These are phyloP conservation scores for Lasioglossum zephyrum DNA, from an alignment of 2,888 invertebrate species.

Conservation along the genomic window DNA sequence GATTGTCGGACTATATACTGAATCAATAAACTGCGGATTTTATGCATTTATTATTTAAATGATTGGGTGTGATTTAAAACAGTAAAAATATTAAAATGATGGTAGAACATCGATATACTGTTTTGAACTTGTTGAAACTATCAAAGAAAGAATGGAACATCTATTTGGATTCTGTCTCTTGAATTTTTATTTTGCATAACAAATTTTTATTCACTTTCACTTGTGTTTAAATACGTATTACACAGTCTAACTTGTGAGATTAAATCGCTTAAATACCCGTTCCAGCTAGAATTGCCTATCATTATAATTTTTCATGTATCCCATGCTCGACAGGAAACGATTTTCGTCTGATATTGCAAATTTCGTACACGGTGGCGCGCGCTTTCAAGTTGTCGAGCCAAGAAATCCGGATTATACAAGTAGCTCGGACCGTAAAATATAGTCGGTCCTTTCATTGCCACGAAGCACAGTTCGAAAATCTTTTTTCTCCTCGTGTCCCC, in stretches of 20 bases:
- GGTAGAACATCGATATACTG: no score
- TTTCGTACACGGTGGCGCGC: not conserved
- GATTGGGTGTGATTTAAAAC: no score
- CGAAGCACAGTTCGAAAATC: slow-evolving; percentile 8
- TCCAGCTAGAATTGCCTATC: not conserved
- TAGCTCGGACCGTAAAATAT: slow-evolving; percentile 1
- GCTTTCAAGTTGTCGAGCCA: not conserved
- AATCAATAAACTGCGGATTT: no score
- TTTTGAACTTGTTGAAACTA: no score
- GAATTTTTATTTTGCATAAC: no score
- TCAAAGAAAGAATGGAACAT: no score
- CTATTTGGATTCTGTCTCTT: no score
- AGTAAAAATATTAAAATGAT: no score
- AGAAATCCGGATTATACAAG: not conserved
- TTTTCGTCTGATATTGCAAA: not conserved
- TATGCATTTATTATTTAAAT: no score
- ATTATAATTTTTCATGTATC: not conserved
- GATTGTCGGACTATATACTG: no score
- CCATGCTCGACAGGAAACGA: not conserved
- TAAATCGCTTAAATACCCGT: not conserved
- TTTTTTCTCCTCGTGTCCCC: not conserved
- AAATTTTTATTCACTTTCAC: no score
- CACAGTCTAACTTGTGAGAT: not conserved
- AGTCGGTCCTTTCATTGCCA: not conserved
- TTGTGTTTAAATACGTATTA: no score